Conservation (phyloP, 2,113 vertebrate genomes). For the Toxotes chatareus region DNA sequence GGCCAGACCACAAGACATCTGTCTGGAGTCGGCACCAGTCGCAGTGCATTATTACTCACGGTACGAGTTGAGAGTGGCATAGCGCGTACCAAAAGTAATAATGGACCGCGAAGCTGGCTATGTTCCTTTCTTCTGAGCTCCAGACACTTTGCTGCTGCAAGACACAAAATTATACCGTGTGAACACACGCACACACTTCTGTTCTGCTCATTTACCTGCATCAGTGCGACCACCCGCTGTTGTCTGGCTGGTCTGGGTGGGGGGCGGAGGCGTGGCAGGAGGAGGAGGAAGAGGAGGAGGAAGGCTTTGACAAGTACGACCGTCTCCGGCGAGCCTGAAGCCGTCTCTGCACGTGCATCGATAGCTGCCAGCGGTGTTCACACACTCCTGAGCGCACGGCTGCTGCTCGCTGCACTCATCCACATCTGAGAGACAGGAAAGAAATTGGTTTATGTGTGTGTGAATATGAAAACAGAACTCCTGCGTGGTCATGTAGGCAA, state of each 20-base stretch:
- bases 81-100: slow-evolving; percentile 99
- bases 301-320: slow-evolving; percentile 76
- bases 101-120: slow-evolving; percentile 90
- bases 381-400: slow-evolving; percentile 85
- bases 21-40: slow-evolving; percentile 83
- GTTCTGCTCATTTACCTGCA: slow-evolving; percentile 69
- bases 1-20: slow-evolving; percentile 34
- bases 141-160: slow-evolving; percentile 40
- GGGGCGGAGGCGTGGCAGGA: background rate
- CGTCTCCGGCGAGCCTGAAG: slow-evolving; percentile 79
- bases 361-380: slow-evolving; percentile 89
- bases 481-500: background rate
- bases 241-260: slow-evolving; percentile 42
- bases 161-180: slow-evolving; percentile 19
- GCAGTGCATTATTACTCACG: slow-evolving; percentile 99
- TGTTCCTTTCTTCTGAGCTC: slow-evolving; percentile 59
- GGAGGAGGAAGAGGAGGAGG: slow-evolving; percentile 14
- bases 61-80: slow-evolving; percentile 99
- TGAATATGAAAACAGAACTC: background rate
- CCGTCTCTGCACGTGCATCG: slow-evolving; percentile 84
- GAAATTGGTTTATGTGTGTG: background rate
- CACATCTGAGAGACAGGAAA: slow-evolving; percentile 82
- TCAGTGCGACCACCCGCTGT: slow-evolving; percentile 51
- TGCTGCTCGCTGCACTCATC: slow-evolving; percentile 86
- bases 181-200: slow-evolving; percentile 1